Evolutionary conservation across 2,797 vertebrate species (phyloP), one percentile per base, ranked within the genome.

Genomic region (Oophaga sylvatica): DNA sequence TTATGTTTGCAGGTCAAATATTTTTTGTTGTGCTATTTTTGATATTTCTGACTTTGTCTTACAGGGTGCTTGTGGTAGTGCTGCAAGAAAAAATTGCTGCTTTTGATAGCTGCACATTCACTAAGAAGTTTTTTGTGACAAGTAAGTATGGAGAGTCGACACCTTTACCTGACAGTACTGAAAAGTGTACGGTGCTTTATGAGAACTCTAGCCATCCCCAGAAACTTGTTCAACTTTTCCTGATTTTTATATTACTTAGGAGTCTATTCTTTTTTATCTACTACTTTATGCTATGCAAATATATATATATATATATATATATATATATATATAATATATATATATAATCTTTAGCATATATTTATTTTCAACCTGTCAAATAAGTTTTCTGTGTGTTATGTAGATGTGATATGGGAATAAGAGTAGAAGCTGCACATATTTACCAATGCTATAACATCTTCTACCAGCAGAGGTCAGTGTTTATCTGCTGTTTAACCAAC

Each of bases 121-220:
- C 97, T 63, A 99, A 99, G 94, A 99, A 98, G 86, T 99, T 99
- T 95, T 99, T 99, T 91, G 97, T 99, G 60, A 99, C 98, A 95
- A 99, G 98, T 99, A 97, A 87, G 97, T 94, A 91, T 84, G 48
- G 16, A 67, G 17, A 62, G 13, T 65, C 13, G n/a, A n/a, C n/a
- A n/a, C n/a, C n/a, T n/a, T n/a, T n/a, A n/a, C n/a, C n/a, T n/a
- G n/a, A n/a, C n/a, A n/a, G n/a, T n/a, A n/a, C n/a, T n/a, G n/a
- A n/a, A n/a, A n/a, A n/a, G n/a, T n/a, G n/a, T n/a, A n/a, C n/a
- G n/a, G n/a, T n/a, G n/a, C n/a, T n/a, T n/a, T n/a, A n/a, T n/a
- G n/a, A n/a, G n/a, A n/a, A n/a, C n/a, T n/a, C n/a, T n/a, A n/a
- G n/a, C n/a, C n/a, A n/a, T n/a, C n/a, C n/a, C n/a, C n/a, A n/a